These are phyloP conservation scores for Ophion ventricosus DNA, from an alignment of 2,888 invertebrate species.

Conservation along the genomic window DNA sequence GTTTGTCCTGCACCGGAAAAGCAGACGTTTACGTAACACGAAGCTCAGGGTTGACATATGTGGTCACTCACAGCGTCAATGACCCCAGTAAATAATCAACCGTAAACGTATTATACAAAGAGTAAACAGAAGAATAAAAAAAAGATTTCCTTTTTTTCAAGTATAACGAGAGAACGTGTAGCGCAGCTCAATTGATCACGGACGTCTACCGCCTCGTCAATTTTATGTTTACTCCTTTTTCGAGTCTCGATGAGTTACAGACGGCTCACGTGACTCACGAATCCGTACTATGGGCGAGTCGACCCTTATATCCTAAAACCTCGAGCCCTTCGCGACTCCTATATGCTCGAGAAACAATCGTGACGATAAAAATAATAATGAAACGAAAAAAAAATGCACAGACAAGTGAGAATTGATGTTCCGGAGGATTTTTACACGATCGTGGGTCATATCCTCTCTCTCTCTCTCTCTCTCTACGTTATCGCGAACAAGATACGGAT, in stretches of 20 bases:
- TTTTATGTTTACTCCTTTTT: not conserved
- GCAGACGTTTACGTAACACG: not conserved
- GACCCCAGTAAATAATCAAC: slow-evolving; percentile 32
- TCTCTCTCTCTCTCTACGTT: slow-evolving; percentile 31
- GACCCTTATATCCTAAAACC: not conserved
- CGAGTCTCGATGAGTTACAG: not conserved
- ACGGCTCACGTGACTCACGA: not conserved
- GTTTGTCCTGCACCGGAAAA: not conserved
- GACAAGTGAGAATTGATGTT: slow-evolving; percentile 25
- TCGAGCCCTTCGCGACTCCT: not conserved
- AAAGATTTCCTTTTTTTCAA: not conserved
- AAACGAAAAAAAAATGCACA: not conserved
- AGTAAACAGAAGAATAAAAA: not conserved
- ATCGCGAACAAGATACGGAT: slow-evolving; percentile 48
- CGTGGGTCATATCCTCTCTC: slow-evolving; percentile 57
- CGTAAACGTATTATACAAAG: not conserved
- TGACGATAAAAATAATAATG: not conserved
- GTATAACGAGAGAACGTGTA: not conserved
- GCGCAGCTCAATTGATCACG: not conserved
- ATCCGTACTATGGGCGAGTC: not conserved
- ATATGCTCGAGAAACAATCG: not conserved
- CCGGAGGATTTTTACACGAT: slow-evolving; percentile 39
- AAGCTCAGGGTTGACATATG: not conserved
- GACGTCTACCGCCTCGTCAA: not conserved
- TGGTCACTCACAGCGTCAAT: not conserved